These are phyloP conservation scores for Tribolium madens DNA, from an alignment of 1,140 invertebrate genomes.

Conservation along the genomic window DNA sequence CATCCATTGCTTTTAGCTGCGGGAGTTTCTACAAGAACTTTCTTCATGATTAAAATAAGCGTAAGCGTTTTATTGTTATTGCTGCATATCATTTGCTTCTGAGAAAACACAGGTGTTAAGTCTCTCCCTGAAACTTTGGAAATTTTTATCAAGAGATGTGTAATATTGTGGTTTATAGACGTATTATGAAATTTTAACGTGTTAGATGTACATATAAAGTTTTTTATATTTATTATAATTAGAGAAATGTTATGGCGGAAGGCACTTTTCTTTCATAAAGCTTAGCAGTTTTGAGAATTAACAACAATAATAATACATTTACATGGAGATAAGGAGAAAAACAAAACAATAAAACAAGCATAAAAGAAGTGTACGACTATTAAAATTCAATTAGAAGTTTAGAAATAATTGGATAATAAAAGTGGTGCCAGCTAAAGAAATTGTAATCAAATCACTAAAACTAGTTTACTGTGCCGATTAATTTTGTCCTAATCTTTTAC, in stretches of 20 bases:
- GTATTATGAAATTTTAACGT: background rate
- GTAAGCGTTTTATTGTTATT: conserved; percentile 35
- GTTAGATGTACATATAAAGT: background rate
- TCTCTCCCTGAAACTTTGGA: background rate
- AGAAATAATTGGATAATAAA: background rate
- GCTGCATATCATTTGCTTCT: background rate
- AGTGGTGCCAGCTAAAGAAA: background rate
- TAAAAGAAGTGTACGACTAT: background rate
- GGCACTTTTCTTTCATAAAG: background rate
- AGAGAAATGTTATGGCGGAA: background rate
- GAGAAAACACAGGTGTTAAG: conserved; percentile 6
- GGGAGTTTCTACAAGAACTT: background rate
- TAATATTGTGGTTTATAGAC: too few species aligned
- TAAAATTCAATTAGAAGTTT: background rate
- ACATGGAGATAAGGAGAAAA: background rate
- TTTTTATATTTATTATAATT: background rate
- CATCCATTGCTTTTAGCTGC: conserved; percentile 6
- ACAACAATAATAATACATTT: background rate
- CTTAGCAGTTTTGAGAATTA: background rate
- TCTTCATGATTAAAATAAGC: conserved; percentile 31
- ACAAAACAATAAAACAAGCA: background rate
- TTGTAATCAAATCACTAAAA: background rate
- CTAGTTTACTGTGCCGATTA: background rate
- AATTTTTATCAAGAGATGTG: background rate
- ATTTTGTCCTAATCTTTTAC: background rate